Evolutionary conservation across 1,140 invertebrate species (phyloP).

Genomic region (Bombus turneri): DNA sequence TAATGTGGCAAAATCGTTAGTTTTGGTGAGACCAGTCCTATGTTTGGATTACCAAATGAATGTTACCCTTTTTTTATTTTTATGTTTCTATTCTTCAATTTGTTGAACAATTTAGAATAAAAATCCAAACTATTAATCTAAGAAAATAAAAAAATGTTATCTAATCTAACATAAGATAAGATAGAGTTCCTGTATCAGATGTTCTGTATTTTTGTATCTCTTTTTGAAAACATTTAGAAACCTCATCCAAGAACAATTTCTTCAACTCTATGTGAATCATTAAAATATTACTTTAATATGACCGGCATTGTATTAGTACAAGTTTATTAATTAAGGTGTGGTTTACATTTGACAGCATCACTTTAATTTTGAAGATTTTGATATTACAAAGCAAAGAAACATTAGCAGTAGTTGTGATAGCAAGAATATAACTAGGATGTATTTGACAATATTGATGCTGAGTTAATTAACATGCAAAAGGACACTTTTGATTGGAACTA

Average conservation of each 20-base stretch:
- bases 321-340: conserved; percentile 52
- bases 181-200: not conserved
- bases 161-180: conserved; percentile 11
- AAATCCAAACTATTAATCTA: conserved; percentile 10
- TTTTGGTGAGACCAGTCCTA: conserved; percentile 50
- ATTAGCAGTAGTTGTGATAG: conserved; percentile 10
- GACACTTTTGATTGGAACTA: conserved; percentile 46
- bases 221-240: not conserved
- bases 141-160: not conserved
- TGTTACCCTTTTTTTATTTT: not conserved
- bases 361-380: conserved; percentile 4
- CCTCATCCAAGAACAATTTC: not conserved
- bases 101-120: conserved; percentile 7
- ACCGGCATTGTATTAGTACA: conserved; percentile 45
- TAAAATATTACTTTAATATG: conserved; percentile 5
- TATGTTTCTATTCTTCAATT: not conserved
- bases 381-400: conserved; percentile 7
- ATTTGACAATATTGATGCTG: conserved; percentile 49
- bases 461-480: conserved; percentile 61
- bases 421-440: conserved; percentile 30
- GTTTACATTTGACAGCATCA: conserved; percentile 68
- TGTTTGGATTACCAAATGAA: conserved; percentile 25
- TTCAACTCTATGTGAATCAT: not conserved
- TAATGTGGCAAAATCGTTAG: conserved; percentile 48
- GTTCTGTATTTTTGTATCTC: not conserved